Base-by-base conservation (phyloP, 2,797 vertebrate genomes). In the Orestias chungarensis region DNA sequence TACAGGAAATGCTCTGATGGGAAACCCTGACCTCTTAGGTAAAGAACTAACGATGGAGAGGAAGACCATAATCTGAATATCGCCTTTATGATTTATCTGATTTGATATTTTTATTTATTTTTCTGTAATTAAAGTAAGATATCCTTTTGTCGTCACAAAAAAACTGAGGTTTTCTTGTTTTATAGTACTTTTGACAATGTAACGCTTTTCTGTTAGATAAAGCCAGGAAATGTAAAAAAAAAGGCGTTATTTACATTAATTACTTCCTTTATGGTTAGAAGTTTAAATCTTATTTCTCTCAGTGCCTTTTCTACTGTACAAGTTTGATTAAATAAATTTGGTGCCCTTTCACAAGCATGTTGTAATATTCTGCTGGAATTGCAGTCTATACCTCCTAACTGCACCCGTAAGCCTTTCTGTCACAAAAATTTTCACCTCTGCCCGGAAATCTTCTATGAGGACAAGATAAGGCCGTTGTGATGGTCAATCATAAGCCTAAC, bases 21-120 rank as follows among this genome's bases (percentile, higher is more conserved):
- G 27, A 71, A 81, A 82, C 82, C 72, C 67, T 89, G 89, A 90
- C 88, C 91, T 83, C 64, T 12, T 35, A 47, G 69, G 46, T 67
- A 57, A 61, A 61, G 81, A 86, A 82, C 81, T 83, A 82, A 89
- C 86, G 84, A 82, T 49, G 73, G 66, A 31, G 64, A 74, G 52
- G 11, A 43, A 20, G 6, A 10, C 12, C 31, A 46, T 38, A 42
- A 27, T 25, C n/a, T n/a, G 35, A 61, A 38, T 38, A 6, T 38
- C 7, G 15, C 15, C 20, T n/a, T 38, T 3, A 11, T 38, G 12
- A n/a, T 52, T 52, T 12, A 12, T 25, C 1, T 25, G 50, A 27
- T 25, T 52, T 27, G 10, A 3, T 12, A 47, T 20, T 6, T 47
- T 11, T 4, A 12, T 27, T 52, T 52, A 25, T 11, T 52, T 27